Evolutionary conservation across 2,113 vertebrate genomes (phyloP), one percentile per base, ranked within the genome.

Genomic region (Rhynchomys soricoides): DNA sequence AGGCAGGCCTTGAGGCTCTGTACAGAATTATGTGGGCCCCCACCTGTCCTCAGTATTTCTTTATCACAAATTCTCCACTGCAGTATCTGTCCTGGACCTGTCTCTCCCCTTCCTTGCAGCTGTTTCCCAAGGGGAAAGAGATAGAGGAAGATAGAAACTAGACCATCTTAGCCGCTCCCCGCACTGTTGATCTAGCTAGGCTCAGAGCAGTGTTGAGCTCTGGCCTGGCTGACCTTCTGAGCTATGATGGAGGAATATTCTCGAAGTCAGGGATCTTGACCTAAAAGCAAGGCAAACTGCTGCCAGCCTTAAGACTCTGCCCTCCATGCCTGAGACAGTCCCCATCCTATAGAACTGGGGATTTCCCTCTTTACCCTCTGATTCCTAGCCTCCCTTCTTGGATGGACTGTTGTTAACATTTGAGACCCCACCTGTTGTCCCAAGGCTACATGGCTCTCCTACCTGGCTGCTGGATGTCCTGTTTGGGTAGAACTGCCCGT

Each of bases 371-470:
- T 50, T 7, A 2, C 57, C 59, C 31, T 3, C 12, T 52, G 70
- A 52, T 37, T 68, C 70, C 3, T 7, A 40, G n/a, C 12, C 45
- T 81, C 13, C 45, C 11, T 73, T 40, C 24, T 19, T 93, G 73
- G 29, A 34, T 45, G 52, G n/a, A 5, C n/a, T 45, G 4, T 3
- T 13, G 2, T 93, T 3, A 1, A 1, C 2, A 17, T 15, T 43
- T 81, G 52, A 34, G 40, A 17, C 2, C 75, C 66, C 24, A 45
- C 21, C 21, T 86, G 0, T 86, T 74, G 48, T 78, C 62, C 55
- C 43, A 34, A 57, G 31, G 29, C 71, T 29, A 40, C 70, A 40
- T 22, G 40, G 11, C 70, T 55, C 43, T 64, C 64, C 40, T 70
- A 45, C 55, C 64, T 26, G 11, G 52, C 50, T 17, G 11, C 34